Base-by-base conservation (phyloP, 2,113 vertebrate genomes). In the Hippotragus niger region DNA sequence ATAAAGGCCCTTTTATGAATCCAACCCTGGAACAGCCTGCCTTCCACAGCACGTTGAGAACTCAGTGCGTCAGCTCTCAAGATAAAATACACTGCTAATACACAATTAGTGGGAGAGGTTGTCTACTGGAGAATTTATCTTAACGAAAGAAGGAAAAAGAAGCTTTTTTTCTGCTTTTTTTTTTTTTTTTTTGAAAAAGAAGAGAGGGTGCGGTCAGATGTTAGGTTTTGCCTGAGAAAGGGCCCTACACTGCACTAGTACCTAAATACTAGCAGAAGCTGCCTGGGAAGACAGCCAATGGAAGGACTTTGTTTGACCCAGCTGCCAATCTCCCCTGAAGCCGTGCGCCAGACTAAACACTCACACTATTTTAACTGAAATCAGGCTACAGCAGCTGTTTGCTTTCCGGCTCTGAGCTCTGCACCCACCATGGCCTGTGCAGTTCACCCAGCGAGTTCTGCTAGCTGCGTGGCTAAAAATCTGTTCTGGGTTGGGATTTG, bases 311-410 rank as follows among this genome's bases (percentile, higher is more conserved):
- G 99, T 99, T 99, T 99, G 99, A 99, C 99, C 99, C 99, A 99
- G 99, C 99, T 99, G 99, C 99, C 99, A 99, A 99, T 99, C 99
- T 99, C 99, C 99, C 98, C 98, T 98, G 99, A 99, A 99, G 99
- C 99, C 99, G 99, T 99, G 99, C 99, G 99, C 99, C 99, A 99
- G 99, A 99, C 99, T 99, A 99, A 99, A 99, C 99, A 99, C 99
- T 99, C 98, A 99, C 99, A 99, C 99, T 99, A 99, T 99, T 99
- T 99, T 99, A 99, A 98, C 98, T 98, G 94, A 99, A 98, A 99
- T 99, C 98, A 99, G 99, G 99, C 99, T 99, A 99, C 99, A 99
- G 99, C 99, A 99, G 99, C 99, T 99, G 99, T 99, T 99, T 99
- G 98, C 98, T 98, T 99, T 98, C 97, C 99, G 99, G 98, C 99